Conservation (phyloP, 2,113 vertebrate genomes). For the Brienomyrus brachyistius region DNA sequence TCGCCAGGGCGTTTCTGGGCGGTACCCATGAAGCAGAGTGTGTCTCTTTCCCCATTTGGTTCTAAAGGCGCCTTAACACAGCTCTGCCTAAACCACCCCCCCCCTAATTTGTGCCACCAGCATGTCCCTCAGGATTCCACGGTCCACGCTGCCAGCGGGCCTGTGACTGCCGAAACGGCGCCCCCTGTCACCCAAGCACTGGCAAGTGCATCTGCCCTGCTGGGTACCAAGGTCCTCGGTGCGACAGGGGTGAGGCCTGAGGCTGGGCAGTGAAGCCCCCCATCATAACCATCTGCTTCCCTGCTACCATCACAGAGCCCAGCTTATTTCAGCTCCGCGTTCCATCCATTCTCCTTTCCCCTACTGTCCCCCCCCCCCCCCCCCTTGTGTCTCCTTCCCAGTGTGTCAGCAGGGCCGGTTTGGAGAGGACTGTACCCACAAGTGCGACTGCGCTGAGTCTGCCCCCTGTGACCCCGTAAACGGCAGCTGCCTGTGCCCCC, state of each 20-base stretch:
- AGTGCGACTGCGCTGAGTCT: constrained; percentile 60
- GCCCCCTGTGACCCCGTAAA: constrained; percentile 61
- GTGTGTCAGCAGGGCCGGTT: constrained; percentile 66
- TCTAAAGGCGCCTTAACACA: not conserved
- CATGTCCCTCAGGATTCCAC: constrained; percentile 74
- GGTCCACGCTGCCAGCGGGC: constrained; percentile 64
- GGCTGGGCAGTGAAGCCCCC: not conserved
- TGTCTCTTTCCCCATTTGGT: not conserved
- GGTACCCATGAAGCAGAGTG: not conserved
- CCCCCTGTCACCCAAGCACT: constrained; percentile 60
- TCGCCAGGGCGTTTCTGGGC: not conserved
- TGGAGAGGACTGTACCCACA: constrained; percentile 59
- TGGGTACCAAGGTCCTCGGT: constrained; percentile 62
- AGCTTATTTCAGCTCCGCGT: too few species aligned
- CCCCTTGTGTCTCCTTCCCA: constrained; percentile 43
- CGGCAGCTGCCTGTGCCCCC: constrained; percentile 73
- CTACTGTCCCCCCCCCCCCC: not conserved
- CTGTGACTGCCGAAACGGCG: constrained; percentile 71
- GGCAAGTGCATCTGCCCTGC: constrained; percentile 74
- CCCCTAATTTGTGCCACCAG: constrained; percentile 44
- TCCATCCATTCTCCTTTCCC: not conserved
- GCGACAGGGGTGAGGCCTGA: constrained; percentile 66
- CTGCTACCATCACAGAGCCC: not conserved
- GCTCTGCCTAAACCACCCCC: not conserved
- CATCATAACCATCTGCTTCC: not conserved